Conservation (phyloP, 2,797 vertebrate species). For the Oreochromis grahami region DNA sequence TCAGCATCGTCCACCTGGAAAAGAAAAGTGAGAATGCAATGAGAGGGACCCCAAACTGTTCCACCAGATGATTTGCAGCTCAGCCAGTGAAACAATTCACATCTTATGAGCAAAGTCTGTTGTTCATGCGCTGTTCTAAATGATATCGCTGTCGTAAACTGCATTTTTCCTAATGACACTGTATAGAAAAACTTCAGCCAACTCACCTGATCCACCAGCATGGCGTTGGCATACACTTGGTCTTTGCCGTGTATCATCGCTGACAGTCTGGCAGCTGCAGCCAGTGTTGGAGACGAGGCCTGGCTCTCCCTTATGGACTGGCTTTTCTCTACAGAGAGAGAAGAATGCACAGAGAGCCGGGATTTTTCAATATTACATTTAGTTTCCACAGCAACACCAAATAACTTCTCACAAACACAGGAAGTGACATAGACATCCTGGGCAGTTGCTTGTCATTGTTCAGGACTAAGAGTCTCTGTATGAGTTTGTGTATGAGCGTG, state of each 20-base stretch:
- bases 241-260: constrained; percentile 83
- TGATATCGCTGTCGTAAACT: not conserved
- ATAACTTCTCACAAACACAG: constrained; percentile 70
- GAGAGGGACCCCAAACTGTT: not conserved
- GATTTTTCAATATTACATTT: constrained; percentile 58
- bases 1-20: constrained; percentile 77
- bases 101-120: not conserved
- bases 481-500: not conserved
- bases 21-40: constrained; percentile 1
- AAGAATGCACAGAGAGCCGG: constrained; percentile 3
- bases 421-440: constrained; percentile 73
- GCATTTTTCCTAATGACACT: not conserved
- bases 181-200: not conserved
- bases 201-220: constrained; percentile 72
- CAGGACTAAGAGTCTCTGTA: constrained; percentile 22
- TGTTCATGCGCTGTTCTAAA: not conserved
- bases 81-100: not conserved
- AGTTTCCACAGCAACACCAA: constrained; percentile 69
- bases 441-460: constrained; percentile 64
- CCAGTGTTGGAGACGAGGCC: constrained; percentile 69
- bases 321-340: constrained; percentile 76
- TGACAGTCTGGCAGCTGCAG: constrained; percentile 74
- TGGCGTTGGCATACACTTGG: constrained; percentile 68
- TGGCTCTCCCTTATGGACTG: constrained; percentile 78
- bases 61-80: not conserved